phyloP scores from a whole-genome alignment of 2,113 vertebrate genomes.

The Quiscalus mexicanus region DNA sequence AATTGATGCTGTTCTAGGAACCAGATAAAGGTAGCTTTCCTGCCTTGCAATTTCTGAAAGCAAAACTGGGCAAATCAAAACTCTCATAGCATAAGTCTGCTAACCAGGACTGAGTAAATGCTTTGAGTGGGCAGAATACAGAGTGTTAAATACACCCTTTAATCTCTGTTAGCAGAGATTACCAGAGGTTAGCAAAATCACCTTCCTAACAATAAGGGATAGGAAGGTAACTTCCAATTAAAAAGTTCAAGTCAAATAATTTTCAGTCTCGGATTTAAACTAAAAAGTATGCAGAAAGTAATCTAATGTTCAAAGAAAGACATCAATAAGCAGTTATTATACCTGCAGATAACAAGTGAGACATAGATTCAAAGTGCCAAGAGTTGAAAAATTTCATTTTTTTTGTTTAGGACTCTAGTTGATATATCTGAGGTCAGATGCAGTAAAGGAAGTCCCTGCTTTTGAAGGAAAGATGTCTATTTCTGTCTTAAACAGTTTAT shows the following conservation, averaged over 20 bases:
- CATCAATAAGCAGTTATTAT: neutral
- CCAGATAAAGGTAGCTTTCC: neutral
- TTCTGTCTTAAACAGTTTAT: neutral
- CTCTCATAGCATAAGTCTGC: neutral
- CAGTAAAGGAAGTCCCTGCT: neutral
- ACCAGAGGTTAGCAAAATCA: neutral
- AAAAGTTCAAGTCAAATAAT: neutral
- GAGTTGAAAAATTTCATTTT: neutral
- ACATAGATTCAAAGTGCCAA: neutral
- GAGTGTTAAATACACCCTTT: neutral
- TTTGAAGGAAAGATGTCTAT: neutral
- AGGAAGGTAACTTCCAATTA: neutral
- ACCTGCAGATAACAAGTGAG: neutral
- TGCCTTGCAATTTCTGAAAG: neutral
- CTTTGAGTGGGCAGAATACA: neutral
- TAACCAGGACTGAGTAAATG: neutral
- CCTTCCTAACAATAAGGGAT: neutral
- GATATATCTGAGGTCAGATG: neutral
- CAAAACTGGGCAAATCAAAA: neutral
- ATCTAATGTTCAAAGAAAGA: neutral
- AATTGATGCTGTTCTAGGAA: neutral
- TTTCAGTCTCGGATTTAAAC: neutral
- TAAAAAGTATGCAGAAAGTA: neutral
- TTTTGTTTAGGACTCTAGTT: neutral
- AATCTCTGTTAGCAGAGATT: too few species aligned